Base-by-base conservation (phyloP, 2,113 vertebrate genomes). In the Ceyx margarethae region DNA sequence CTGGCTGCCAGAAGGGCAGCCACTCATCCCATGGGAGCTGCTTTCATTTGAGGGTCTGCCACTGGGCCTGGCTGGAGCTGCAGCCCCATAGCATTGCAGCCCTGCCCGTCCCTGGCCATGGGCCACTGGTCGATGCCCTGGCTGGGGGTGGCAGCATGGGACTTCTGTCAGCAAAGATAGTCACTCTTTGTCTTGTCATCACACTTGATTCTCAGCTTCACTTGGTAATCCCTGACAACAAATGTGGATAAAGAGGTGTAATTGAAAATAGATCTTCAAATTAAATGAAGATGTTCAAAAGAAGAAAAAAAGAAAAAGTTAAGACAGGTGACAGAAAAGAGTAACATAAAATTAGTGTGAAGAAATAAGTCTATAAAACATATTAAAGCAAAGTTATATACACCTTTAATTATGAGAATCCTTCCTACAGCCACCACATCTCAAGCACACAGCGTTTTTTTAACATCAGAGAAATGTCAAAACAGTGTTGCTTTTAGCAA, bases 141-240 rank as follows among this genome's bases (percentile, higher is more conserved):
- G 4, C 10, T 11, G 33, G 8, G 25, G 3, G 7, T 0, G 0
- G 25, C 3, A 4, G 29, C 11, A 6, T 6, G 28, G 46, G 23
- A 37, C 12, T 37, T 54, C 1, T 18, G 25, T 13, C 1, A 2
- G 66, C 58, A 56, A 46, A 75, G 33, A 29, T 10, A 25, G n/a
- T 7, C 23, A 26, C 45, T 57, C 48, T 33, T 23, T 26, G 7
- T 33, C 62, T 37, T 29, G 64, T 60, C 45, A 65, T 21, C 58
- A 10, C 1, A 0, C 19, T 23, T 0, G 0, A 35, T 37, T 80
- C 54, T 35, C 1, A 1, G 50, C 45, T 62, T 82, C 50, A 29
- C 18, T 71, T 71, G 37, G 75, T 67, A 58, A 78, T 54, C n/a
- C 15, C 37, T 42, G 60, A 76, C 26, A 92, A 42, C 26, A 74